Percentiles rank a stretch among this genome's conserved stretches.
phyloP scores from a whole-genome alignment of 2,113 vertebrate genomes.

The Ranitomeya variabilis region DNA sequence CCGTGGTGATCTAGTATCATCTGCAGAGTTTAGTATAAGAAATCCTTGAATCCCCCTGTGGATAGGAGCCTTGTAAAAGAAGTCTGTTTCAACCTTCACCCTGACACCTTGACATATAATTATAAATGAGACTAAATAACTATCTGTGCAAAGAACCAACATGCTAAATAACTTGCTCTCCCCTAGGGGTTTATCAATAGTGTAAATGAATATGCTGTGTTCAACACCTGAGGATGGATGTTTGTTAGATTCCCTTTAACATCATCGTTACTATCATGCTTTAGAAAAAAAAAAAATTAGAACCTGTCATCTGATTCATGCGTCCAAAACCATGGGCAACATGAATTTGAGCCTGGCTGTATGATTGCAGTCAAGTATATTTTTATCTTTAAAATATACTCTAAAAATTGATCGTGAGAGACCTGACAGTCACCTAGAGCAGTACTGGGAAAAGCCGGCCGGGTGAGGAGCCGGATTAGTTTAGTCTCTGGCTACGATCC shows the following conservation, averaged over 20 bases:
- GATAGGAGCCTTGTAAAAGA: conserved; percentile 24
- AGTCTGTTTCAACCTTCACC: conserved; percentile 31
- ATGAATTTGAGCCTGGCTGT: neutral
- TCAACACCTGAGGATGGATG: conserved; percentile 38
- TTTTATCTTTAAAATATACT: too few relatives aligned
- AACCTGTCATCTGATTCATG: neutral
- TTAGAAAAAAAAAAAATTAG: neutral
- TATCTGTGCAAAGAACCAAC: conserved; percentile 35
- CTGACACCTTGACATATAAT: conserved; percentile 44
- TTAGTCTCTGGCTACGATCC: too few relatives aligned
- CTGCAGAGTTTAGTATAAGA: neutral
- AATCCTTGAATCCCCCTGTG: conserved; percentile 28
- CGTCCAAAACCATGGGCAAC: neutral
- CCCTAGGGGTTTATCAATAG: conserved; percentile 36
- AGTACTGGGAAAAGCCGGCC: too few relatives aligned
- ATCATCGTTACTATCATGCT: neutral
- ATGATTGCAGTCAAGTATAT: too few relatives aligned
- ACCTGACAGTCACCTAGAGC: too few relatives aligned
- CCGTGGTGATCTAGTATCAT: conserved; percentile 27
- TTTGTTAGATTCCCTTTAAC: conserved; percentile 41
- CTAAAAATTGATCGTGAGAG: too few relatives aligned
- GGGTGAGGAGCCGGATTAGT: too few relatives aligned
- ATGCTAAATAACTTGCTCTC: conserved; percentile 27
- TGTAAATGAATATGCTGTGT: conserved; percentile 52
- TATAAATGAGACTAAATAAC: conserved; percentile 49